Evolutionary conservation across 2,888 invertebrate genomes (phyloP).

Genomic region (Andricus curvator): DNA sequence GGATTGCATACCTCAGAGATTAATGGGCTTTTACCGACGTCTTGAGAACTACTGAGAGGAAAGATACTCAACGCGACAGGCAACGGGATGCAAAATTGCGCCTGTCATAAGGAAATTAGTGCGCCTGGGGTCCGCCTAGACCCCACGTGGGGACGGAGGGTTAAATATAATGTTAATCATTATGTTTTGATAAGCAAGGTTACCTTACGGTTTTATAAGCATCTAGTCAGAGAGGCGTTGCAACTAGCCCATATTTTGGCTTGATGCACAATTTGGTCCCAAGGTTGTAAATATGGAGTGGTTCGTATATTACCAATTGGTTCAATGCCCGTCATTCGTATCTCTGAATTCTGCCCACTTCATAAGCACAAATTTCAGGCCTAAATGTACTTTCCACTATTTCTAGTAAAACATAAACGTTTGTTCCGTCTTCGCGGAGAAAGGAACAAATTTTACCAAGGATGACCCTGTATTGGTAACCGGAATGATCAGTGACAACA

Average conservation of each 20-base stretch:
- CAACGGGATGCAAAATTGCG: no score
- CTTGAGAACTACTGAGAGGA: no score
- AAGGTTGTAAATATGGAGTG: constrained; percentile 48
- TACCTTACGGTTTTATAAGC: no score
- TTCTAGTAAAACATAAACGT: constrained; percentile 46
- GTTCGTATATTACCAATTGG: constrained; percentile 45
- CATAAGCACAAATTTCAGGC: constrained; percentile 46
- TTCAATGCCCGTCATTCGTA: constrained; percentile 48
- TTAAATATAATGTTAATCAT: no score
- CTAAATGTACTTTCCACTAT: constrained; percentile 43
- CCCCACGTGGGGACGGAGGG: no score
- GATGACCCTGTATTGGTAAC: constrained; percentile 47
- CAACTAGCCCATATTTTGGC: constrained; percentile 39
- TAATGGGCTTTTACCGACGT: no score
- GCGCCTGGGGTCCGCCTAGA: no score
- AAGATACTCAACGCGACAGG: no score
- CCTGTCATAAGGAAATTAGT: no score
- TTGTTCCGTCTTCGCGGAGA: constrained; percentile 13
- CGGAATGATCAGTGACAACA: constrained; percentile 21
- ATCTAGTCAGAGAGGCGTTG: no score
- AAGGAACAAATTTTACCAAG: constrained; percentile 48
- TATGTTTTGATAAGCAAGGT: neutral
- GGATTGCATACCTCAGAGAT: no score
- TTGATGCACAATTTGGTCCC: constrained; percentile 48
- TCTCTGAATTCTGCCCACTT: constrained; percentile 33